Conservation (phyloP, 2,888 invertebrate species). For the Oegoconia quadripuncta region DNA sequence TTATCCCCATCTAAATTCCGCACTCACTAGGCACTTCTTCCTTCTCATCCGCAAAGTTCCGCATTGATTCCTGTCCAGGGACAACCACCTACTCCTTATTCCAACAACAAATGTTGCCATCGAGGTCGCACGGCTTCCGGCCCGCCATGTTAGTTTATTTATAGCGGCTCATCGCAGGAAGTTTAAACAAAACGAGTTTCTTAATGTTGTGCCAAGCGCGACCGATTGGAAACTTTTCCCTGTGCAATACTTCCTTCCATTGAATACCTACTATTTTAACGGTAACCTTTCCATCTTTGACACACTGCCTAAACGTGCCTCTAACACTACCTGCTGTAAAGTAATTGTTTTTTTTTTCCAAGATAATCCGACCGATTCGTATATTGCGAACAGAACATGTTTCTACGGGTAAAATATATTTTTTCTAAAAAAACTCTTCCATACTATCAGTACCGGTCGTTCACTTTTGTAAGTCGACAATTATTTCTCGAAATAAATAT, state of each 20-base stretch:
- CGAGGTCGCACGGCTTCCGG: conserved; percentile 58
- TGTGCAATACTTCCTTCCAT: conserved; percentile 52
- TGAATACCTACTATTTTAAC: conserved; percentile 3
- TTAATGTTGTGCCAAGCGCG: conserved; percentile 60
- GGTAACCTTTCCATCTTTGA: conserved; percentile 9
- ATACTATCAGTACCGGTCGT: too few relatives aligned
- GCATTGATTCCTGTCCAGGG: neutral
- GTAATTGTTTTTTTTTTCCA: too few relatives aligned
- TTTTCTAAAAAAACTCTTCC: too few relatives aligned
- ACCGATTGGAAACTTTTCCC: conserved; percentile 48
- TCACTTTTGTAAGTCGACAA: too few relatives aligned
- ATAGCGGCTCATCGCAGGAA: conserved; percentile 52
- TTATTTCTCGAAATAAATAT: too few relatives aligned
- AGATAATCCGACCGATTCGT: too few relatives aligned
- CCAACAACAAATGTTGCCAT: neutral
- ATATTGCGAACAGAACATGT: too few relatives aligned
- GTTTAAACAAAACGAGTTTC: conserved; percentile 49
- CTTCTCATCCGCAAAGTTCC: neutral
- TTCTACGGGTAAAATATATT: too few relatives aligned
- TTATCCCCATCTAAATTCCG: neutral
- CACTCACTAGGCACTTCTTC: neutral
- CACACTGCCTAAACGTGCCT: neutral
- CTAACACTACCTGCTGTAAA: too few relatives aligned
- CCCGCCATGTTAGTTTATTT: conserved; percentile 58
- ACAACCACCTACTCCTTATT: neutral